These are phyloP conservation scores for Galeopterus variegatus DNA, from an alignment of 2,113 vertebrate species.

Conservation along the genomic window DNA sequence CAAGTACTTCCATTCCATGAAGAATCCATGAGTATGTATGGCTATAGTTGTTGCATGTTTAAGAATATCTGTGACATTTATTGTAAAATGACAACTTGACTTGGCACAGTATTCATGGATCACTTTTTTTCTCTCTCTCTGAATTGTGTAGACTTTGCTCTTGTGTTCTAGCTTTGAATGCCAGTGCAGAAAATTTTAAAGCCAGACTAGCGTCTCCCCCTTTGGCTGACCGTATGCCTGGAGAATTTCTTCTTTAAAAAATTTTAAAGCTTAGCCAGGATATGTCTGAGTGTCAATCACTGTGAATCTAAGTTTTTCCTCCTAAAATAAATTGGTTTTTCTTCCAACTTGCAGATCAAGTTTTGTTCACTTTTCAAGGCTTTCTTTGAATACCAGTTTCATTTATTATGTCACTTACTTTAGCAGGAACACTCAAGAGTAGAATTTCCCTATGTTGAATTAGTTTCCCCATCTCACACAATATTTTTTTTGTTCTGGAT, in stretches of 20 bases:
- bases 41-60: background rate
- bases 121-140: background rate
- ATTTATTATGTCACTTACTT: conserved; percentile 8
- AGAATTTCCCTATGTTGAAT: background rate
- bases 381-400: background rate
- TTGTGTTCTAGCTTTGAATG: conserved; percentile 4
- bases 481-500: background rate
- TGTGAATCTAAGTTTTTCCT: conserved; percentile 28
- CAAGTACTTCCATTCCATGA: background rate
- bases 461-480: background rate
- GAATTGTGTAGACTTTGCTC: background rate
- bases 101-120: background rate
- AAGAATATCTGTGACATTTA: background rate
- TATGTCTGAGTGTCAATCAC: conserved; percentile 12
- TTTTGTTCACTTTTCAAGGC: background rate
- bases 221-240: background rate
- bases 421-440: background rate
- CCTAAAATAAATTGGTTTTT: conserved; percentile 36
- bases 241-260: conserved; percentile 14
- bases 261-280: conserved; percentile 45
- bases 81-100: background rate
- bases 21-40: background rate
- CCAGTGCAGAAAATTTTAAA: conserved; percentile 2
- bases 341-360: background rate
- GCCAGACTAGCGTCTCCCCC: background rate